These are phyloP conservation scores for Nyctibius bracteatus DNA, from an alignment of 2,113 vertebrate genomes.

Conservation along the genomic window DNA sequence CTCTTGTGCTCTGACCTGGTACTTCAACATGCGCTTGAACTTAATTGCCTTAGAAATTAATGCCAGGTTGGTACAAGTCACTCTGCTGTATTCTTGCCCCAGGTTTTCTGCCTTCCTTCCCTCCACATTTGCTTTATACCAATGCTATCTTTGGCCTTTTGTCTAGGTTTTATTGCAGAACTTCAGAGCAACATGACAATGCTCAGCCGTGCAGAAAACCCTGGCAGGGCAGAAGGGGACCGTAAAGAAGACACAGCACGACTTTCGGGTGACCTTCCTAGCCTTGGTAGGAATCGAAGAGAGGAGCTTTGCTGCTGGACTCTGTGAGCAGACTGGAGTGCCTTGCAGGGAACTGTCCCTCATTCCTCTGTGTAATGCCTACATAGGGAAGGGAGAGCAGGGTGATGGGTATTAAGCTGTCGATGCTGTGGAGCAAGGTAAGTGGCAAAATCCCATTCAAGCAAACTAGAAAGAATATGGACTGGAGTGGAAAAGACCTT, in stretches of 20 bases:
- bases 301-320: not conserved
- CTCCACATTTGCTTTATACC: not conserved
- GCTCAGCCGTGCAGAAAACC: not conserved
- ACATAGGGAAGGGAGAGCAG: not conserved
- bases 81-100: not conserved
- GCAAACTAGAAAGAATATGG: not conserved
- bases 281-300: not conserved
- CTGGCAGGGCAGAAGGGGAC: not conserved
- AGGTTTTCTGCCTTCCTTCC: not conserved
- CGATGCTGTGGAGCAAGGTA: not conserved
- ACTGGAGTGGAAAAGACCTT: not conserved
- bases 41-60: not conserved
- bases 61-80: not conserved
- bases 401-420: not conserved
- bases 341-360: not conserved
- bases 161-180: not conserved
- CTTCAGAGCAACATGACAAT: not conserved
- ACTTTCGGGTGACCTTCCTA: not conserved
- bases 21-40: not conserved
- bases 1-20: not conserved
- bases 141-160: not conserved
- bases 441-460: not conserved
- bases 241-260: not conserved
- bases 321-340: fast-evolving
- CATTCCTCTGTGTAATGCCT: not conserved